Evolutionary conservation across 2,888 invertebrate genomes (phyloP), one percentile per base, ranked within the genome.

Genomic region (Mythimna ferrago): DNA sequence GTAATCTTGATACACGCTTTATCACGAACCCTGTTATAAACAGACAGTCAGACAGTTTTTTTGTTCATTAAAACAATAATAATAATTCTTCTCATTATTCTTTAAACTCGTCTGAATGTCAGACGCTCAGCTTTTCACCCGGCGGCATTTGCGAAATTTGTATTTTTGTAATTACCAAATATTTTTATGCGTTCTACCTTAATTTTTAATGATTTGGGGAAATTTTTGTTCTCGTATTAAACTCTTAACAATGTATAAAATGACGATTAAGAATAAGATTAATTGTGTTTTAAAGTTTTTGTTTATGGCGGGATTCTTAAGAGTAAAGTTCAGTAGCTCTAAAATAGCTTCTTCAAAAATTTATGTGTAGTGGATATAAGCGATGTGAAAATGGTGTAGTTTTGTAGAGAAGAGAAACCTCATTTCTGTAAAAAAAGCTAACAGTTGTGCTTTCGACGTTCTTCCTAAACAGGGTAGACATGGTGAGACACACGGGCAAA

Each of bases 101-200:
- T 73, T 74, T 70, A 66, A 66, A 64, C 35, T 57, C 53, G 57
- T 71, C 81, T 72, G 71, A 85, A 84, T 78, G 81, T 78, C 86
- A 74, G 61, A 53, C 32, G 11, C 26, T 26, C 32, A 9, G 56
- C 51, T 66, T 77, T 67, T 60, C n/a, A 54, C 51, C 14, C 16
- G 41, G 10, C 57, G 73, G 41, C 64, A 72, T 74, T 79, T 71
- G 53, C 58, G 58, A 62, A 73, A 71, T 78, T 63, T 64, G 21
- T 83, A 76, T 80, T 76, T 68, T 63, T 64, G 21, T 83, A 76
- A 85, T 76, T 68, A 71, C 60, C 9, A 67, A 85, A 71, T 67
- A 69, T 61, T 62, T 79, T 64, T 66, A 60, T 32, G 64, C 32
- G 14, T 44, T 44, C 56, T n/a, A 51, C 26, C 56, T 68, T 10